Conservation (phyloP, 2,113 vertebrate species). For the Planiliza haematocheilus region DNA sequence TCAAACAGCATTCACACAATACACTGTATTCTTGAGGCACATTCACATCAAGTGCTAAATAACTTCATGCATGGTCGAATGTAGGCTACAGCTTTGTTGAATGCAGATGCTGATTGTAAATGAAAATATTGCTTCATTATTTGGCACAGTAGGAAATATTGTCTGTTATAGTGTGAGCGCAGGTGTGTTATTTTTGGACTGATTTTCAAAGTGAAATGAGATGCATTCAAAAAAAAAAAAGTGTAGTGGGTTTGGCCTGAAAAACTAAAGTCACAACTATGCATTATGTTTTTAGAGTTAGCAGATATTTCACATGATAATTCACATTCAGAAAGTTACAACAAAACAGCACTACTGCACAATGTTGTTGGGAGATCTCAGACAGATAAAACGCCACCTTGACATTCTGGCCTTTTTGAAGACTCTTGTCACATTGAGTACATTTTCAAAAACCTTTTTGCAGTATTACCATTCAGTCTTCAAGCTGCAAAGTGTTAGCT, state of each 20-base stretch:
- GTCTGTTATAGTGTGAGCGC: slow-evolving; percentile 26
- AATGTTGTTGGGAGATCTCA: slow-evolving; percentile 56
- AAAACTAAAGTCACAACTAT: slow-evolving; percentile 13
- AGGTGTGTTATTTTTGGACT: slow-evolving; percentile 44
- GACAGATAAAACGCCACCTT: slow-evolving; percentile 50
- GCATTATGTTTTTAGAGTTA: slow-evolving; percentile 35
- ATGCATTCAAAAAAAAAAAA: slow-evolving; percentile 12
- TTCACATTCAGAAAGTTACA: slow-evolving; percentile 64
- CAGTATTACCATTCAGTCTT: neutral
- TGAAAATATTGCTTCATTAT: slow-evolving; percentile 86
- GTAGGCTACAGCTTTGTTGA: slow-evolving; percentile 70
- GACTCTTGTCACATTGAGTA: slow-evolving; percentile 16
- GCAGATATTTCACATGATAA: slow-evolving; percentile 46
- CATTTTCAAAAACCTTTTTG: neutral
- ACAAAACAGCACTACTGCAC: slow-evolving; percentile 64
- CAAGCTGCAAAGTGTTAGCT: neutral
- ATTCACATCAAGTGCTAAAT: slow-evolving; percentile 79
- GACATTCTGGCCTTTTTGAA: slow-evolving; percentile 40
- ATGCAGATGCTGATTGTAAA: slow-evolving; percentile 77
- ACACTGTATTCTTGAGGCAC: slow-evolving; percentile 77
- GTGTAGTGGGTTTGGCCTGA: slow-evolving; percentile 26
- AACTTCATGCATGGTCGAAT: slow-evolving; percentile 82
- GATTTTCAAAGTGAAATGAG: slow-evolving; percentile 45
- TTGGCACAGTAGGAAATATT: slow-evolving; percentile 81
- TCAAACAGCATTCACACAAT: slow-evolving; percentile 84